Conservation (phyloP, 2,888 invertebrate species). For the Tetranychus piercei region DNA sequence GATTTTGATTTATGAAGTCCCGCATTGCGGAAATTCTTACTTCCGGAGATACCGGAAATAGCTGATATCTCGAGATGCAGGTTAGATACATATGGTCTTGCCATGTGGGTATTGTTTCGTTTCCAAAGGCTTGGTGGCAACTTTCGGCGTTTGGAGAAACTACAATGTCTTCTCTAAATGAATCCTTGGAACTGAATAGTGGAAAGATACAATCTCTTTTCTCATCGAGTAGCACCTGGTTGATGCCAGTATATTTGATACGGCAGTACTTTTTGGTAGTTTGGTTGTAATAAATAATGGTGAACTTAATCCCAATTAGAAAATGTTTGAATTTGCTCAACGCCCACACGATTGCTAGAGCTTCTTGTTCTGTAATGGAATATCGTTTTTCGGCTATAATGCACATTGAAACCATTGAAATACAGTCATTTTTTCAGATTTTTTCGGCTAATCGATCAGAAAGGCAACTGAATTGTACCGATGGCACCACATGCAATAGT, state of each 20-base stretch:
- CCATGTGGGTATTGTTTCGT: background rate
- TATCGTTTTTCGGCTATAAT: too few species aligned
- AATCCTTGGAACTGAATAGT: background rate
- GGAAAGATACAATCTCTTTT: background rate
- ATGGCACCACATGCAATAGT: too few species aligned
- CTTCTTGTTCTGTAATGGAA: background rate
- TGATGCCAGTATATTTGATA: background rate
- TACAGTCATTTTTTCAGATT: too few species aligned
- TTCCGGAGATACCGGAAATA: too few species aligned
- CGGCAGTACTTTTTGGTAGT: background rate
- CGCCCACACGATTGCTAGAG: background rate
- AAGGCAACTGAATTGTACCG: too few species aligned
- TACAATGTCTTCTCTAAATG: background rate
- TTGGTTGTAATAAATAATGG: background rate
- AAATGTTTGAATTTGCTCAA: background rate
- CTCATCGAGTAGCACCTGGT: background rate
- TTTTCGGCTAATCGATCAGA: too few species aligned
- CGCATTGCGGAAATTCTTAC: too few species aligned
- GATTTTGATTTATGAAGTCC: too few species aligned
- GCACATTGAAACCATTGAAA: too few species aligned
- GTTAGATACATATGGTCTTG: too few species aligned
- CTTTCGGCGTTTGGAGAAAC: background rate
- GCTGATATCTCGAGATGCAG: background rate
- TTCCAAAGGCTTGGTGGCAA: background rate
- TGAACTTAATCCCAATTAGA: background rate